Evolutionary conservation across 2,113 vertebrate species (phyloP).

Genomic region (cattle (Bos taurus)): DNA sequence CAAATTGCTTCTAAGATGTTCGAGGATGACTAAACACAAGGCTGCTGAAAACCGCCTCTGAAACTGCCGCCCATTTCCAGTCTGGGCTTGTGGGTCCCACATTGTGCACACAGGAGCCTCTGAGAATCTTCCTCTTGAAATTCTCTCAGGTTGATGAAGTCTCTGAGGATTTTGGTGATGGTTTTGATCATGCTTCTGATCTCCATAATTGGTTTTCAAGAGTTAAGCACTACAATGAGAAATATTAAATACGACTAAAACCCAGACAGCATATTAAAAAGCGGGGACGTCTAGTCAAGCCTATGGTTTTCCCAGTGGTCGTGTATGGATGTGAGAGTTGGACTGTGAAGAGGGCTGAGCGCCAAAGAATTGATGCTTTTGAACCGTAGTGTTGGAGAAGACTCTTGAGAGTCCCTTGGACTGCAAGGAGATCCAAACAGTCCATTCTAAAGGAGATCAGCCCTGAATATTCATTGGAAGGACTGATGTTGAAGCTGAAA

Average conservation of each 20-base stretch:
- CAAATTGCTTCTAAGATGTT: not conserved
- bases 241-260: not conserved
- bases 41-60: not conserved
- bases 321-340: not conserved
- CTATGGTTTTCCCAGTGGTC: not conserved
- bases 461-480: not conserved
- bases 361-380: not conserved
- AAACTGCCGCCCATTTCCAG: not conserved
- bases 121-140: not conserved
- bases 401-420: not conserved
- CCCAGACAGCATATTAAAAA: not conserved
- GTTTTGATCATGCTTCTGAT: not conserved
- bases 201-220: not conserved
- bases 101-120: not conserved
- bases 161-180: not conserved
- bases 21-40: not conserved
- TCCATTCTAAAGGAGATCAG: not conserved
- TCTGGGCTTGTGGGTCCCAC: not conserved
- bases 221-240: not conserved
- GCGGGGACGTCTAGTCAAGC: not conserved
- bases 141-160: not conserved
- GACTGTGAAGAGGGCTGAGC: not conserved
- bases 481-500: not conserved
- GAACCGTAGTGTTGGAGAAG: not conserved
- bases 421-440: not conserved